phyloP scores from a whole-genome alignment of 53 echinoderm and acorn worm genomes.

The Mesocentrotus franciscanus region DNA sequence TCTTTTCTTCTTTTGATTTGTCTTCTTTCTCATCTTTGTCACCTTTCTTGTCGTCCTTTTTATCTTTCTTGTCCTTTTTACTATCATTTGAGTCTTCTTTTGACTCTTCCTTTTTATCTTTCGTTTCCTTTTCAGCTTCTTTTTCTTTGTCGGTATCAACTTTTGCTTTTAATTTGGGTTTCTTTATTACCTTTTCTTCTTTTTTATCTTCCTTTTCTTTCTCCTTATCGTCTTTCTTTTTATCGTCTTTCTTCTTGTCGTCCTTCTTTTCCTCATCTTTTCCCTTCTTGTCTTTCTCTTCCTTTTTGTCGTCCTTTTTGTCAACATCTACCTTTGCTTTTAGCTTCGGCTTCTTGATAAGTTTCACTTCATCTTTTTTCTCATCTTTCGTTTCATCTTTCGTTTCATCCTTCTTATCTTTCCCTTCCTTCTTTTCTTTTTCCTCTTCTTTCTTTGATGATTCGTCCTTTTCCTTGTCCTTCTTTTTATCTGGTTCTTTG shows the following conservation, averaged over 20 bases:
- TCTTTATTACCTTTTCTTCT: slow-evolving; percentile 25
- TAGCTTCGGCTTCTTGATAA: slow-evolving; percentile 36
- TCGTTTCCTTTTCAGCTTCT: neutral
- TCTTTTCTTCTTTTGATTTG: neutral
- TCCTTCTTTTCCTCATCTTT: neutral
- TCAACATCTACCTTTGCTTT: slow-evolving; percentile 28
- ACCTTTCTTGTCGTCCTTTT: neutral
- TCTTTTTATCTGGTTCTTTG: neutral
- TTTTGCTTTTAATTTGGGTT: slow-evolving; percentile 7
- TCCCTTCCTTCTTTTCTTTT: neutral
- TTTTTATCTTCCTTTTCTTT: slow-evolving; percentile 26
- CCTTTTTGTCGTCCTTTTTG: neutral
- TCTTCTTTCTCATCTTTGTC: neutral
- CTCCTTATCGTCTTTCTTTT: slow-evolving; percentile 9
- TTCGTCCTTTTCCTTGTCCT: slow-evolving; percentile 21
- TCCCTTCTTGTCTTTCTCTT: neutral
- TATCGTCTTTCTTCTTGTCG: slow-evolving; percentile 8
- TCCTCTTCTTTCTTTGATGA: neutral
- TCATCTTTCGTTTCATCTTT: slow-evolving; percentile 13
- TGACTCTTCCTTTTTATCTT: slow-evolving; percentile 26
- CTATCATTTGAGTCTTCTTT: neutral
- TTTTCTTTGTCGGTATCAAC: slow-evolving; percentile 30
- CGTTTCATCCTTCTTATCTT: neutral
- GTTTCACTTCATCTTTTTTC: neutral
- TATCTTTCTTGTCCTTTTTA: slow-evolving; percentile 7